Base-by-base conservation (phyloP, 2,113 vertebrate species). In the Haliaeetus leucogaster region DNA sequence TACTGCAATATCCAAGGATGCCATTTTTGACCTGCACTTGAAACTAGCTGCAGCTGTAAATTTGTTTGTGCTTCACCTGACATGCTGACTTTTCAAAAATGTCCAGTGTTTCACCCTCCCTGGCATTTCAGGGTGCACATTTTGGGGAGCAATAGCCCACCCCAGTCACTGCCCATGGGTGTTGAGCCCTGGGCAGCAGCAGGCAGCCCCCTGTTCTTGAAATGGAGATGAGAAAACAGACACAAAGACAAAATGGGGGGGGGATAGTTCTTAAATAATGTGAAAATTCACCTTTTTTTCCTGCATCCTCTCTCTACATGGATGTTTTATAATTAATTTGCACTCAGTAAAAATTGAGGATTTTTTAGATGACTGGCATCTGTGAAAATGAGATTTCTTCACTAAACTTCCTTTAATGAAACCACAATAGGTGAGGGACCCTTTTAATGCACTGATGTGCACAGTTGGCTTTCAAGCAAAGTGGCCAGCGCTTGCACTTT, bases 361-460 rank as follows among this genome's bases (percentile, higher is more conserved):
- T 81, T 81, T 95, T 95, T 96, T 71, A 92, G 92, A 85, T 93
- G 92, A 94, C 93, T 96, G 95, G 73, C 23, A 32, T 34, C 88
- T 92, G 76, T 93, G 94, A 91, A 96, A 98, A 97, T 94, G 83
- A 96, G 66, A 92, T 96, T 97, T 94, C 81, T 95, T 67, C 43
- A 70, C 70, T 76, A 27, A 95, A 95, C 85, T 94, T 91, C 34
- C 76, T 85, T 82, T 94, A 96, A 94, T 92, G 96, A 96, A 95
- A 82, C 65, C 61, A 45, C 83, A 81, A 36, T 71, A 88, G 80
- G 52, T 4, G 2, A 94, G 88, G 66, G 81, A 92, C 81, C 43
- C 14, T 82, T 90, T 68, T 32, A 67, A 67, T 43, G 48, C 77
- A 38, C 56, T 67, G 90, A 66, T 87, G 56, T 86, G 88, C 86